These are phyloP conservation scores for Merluccius polli DNA, from an alignment of 2,797 vertebrate genomes.

Conservation along the genomic window DNA sequence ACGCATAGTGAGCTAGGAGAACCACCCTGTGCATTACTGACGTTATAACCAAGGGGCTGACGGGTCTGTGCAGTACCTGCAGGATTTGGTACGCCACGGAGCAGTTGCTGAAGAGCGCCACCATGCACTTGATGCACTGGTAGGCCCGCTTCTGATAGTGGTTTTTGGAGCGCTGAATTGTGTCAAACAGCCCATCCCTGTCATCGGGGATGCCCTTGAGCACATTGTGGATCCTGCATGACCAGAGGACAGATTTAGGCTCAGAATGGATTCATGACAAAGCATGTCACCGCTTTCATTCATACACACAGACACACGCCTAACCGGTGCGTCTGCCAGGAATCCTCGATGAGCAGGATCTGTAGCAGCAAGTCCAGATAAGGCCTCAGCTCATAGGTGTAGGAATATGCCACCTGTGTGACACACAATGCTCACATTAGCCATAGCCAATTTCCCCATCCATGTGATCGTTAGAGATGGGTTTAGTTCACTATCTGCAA, in stretches of 20 bases:
- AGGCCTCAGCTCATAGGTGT: slow-evolving; percentile 97
- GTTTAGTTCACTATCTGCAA: background rate
- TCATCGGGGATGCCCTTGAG: slow-evolving; percentile 99
- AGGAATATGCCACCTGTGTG: slow-evolving; percentile 93
- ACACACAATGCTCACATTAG: background rate
- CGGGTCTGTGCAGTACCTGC: slow-evolving; percentile 75
- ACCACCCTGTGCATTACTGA: background rate
- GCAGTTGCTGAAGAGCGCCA: slow-evolving; percentile 98
- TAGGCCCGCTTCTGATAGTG: slow-evolving; percentile 99
- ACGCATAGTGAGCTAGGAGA: background rate
- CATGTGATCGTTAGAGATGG: background rate
- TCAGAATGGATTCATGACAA: background rate
- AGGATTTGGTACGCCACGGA: slow-evolving; percentile 98
- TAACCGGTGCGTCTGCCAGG: slow-evolving; percentile 99
- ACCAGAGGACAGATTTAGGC: background rate
- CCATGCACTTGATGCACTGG: slow-evolving; percentile 99
- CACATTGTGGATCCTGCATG: slow-evolving; percentile 92
- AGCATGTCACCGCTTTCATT: background rate
- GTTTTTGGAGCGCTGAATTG: slow-evolving; percentile 99
- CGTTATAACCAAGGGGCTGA: background rate
- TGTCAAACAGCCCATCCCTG: slow-evolving; percentile 96
- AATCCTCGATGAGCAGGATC: slow-evolving; percentile 97
- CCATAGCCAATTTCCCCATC: background rate
- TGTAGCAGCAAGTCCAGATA: slow-evolving; percentile 98
- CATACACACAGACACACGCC: slow-evolving; percentile 12